Evolutionary conservation across 2,888 invertebrate species (phyloP), one percentile per base, ranked within the genome.

Genomic region (Pediacus dermestoides): DNA sequence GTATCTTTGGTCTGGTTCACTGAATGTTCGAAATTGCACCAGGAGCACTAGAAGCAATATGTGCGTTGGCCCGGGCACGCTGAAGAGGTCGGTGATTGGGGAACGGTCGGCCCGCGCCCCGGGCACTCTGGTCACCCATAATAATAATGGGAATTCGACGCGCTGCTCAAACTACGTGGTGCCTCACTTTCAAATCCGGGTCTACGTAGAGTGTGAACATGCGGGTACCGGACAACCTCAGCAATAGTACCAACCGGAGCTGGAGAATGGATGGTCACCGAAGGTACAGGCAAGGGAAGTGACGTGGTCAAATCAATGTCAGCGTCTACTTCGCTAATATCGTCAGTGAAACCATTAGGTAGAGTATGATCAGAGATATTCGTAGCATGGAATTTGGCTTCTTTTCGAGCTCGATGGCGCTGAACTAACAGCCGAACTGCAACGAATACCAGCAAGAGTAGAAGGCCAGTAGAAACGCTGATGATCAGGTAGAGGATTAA

Each of bases 401-500:
- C 80, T 42, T 78, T 76, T 46, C 78, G 76, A 15, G 75, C 70
- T 31, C 76, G 75, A 53, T 80, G 78, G 40, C 81, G 78, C 58
- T 80, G 81, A 51, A 86, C 71, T 34, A 85, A 71, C 40, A 88
- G 76, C 28, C 86, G 77, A 2, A 81, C 79, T 44, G 85, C 78
- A 31, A 86, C 80, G 40, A 88, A 72, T 32, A 80, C 76, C 53
- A 86, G 75, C 60, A 88, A 81, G 2, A 89, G 71, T 3, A 89
- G 67, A 16, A 88, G 71, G 8, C 83, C 82, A 9, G 78, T 79
- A 14, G 84, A 78, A 25, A 86, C 77, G 46, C 84, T 86, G 49
- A 88, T 80, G 50, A 86, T 82, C 64, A 90, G 77, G 75, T 90
- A 90, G 39, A 90, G 75, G 70, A 88, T 87, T 66, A 90, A 81